Conservation (phyloP, 2,113 vertebrate species). For the Indicator maculatus region DNA sequence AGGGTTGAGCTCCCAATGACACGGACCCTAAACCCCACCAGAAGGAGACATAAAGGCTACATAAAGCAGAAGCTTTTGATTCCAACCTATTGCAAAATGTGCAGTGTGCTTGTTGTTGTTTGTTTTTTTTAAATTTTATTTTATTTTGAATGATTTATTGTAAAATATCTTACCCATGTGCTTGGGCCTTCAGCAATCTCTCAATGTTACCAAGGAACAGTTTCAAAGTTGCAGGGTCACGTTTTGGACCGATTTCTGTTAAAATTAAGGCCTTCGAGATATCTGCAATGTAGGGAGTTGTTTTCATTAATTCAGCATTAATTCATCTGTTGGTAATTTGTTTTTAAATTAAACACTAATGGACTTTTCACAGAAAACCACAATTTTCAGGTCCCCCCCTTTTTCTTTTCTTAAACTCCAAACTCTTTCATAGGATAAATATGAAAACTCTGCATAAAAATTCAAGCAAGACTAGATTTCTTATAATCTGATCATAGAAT, state of each 20-base stretch:
- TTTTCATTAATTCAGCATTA: slow-evolving; percentile 46
- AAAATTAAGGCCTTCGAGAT: slow-evolving; percentile 87
- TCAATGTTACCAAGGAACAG: slow-evolving; percentile 87
- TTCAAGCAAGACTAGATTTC: neutral
- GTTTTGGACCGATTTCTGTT: slow-evolving; percentile 87
- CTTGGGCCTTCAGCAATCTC: slow-evolving; percentile 80
- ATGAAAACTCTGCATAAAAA: neutral
- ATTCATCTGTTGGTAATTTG: neutral
- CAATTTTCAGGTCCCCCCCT: neutral
- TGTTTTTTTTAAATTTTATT: too few species aligned
- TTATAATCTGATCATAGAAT: neutral
- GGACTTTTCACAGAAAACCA: neutral
- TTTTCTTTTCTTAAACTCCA: neutral
- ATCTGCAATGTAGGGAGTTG: slow-evolving; percentile 73
- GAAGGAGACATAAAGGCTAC: neutral
- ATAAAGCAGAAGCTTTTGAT: neutral
- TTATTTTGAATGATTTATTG: neutral
- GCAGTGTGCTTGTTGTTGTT: neutral
- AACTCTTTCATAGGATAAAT: neutral
- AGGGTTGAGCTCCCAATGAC: slow-evolving; percentile 88
- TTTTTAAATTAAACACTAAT: neutral
- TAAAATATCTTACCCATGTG: slow-evolving; percentile 80
- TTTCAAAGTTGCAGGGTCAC: slow-evolving; percentile 84
- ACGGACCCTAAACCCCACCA: slow-evolving; percentile 74
- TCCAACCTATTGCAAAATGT: fast-evolving